Evolutionary conservation across 2,113 vertebrate genomes (phyloP).

Genomic region (Perca fluviatilis): DNA sequence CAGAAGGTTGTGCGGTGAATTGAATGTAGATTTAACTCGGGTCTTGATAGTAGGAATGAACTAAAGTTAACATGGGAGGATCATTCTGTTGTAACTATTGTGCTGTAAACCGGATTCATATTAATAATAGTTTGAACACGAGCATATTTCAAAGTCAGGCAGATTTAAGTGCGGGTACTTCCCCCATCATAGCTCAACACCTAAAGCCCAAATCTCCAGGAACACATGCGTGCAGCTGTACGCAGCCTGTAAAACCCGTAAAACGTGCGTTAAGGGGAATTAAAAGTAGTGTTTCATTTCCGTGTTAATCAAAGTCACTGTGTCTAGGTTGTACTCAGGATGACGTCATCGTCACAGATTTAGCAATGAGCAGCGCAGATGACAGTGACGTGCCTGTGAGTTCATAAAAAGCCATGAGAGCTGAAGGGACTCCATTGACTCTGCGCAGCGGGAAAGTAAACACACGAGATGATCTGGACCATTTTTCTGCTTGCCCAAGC

Average conservation of each 20-base stretch:
- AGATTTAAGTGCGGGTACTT: neutral
- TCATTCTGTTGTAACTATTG: neutral
- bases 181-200: no score
- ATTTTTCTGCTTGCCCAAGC: conserved; percentile 67
- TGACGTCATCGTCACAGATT: neutral
- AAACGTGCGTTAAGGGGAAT: neutral
- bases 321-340: neutral
- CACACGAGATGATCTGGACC: conserved; percentile 79
- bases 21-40: neutral
- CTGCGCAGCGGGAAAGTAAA: neutral
- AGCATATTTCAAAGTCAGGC: neutral
- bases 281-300: no score
- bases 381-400: neutral
- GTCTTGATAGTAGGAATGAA: neutral
- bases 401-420: conserved; percentile 25
- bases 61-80: neutral
- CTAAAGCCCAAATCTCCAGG: no score
- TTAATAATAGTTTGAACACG: neutral
- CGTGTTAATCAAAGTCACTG: neutral
- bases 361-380: neutral
- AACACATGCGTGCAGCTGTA: no score
- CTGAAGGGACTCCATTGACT: neutral
- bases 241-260: no score
- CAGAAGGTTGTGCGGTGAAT: neutral
- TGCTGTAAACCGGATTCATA: neutral